Conservation (phyloP, 2,797 vertebrate genomes). For the Melanogrammus aeglefinus region DNA sequence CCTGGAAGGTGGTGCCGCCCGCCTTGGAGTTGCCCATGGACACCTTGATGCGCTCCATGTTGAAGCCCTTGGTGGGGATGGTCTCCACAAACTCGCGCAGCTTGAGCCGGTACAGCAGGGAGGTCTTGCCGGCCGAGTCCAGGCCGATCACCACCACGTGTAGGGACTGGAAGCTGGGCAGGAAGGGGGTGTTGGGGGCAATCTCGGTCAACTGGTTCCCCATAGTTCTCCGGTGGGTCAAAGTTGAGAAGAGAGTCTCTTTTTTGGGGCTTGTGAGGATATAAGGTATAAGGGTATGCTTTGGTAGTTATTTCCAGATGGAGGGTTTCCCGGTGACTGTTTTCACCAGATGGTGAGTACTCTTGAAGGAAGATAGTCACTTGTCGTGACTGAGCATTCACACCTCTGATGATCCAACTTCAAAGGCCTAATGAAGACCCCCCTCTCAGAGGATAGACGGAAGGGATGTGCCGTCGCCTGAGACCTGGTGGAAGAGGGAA, state of each 20-base stretch:
- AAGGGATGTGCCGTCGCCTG: constrained; percentile 25
- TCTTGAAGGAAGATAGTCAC: neutral
- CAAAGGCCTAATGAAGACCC: constrained; percentile 34
- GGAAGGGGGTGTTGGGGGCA: constrained; percentile 66
- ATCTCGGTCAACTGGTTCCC: constrained; percentile 81
- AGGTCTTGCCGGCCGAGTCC: constrained; percentile 78
- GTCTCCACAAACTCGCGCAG: constrained; percentile 79
- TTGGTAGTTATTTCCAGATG: neutral
- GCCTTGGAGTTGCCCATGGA: constrained; percentile 62
- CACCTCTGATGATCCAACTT: constrained; percentile 40
- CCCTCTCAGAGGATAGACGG: neutral
- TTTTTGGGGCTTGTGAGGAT: neutral
- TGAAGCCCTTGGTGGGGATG: constrained; percentile 80
- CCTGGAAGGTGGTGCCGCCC: constrained; percentile 68
- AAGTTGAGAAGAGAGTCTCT: neutral
- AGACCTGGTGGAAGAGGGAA: constrained; percentile 25
- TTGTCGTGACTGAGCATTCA: constrained; percentile 10
- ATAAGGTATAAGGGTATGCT: neutral
- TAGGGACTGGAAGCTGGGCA: constrained; percentile 72
- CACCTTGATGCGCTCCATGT: constrained; percentile 78
- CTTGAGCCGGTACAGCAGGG: constrained; percentile 79
- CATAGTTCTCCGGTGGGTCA: constrained; percentile 52
- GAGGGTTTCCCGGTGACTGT: neutral
- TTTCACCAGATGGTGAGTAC: neutral
- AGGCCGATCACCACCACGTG: constrained; percentile 78